A percentile compares a stretch with the other conserved stretches of the same genome.
These are phyloP conservation scores for Dysmachus trigonus DNA, from an alignment of 2,888 invertebrate genomes.

Conservation along the genomic window DNA sequence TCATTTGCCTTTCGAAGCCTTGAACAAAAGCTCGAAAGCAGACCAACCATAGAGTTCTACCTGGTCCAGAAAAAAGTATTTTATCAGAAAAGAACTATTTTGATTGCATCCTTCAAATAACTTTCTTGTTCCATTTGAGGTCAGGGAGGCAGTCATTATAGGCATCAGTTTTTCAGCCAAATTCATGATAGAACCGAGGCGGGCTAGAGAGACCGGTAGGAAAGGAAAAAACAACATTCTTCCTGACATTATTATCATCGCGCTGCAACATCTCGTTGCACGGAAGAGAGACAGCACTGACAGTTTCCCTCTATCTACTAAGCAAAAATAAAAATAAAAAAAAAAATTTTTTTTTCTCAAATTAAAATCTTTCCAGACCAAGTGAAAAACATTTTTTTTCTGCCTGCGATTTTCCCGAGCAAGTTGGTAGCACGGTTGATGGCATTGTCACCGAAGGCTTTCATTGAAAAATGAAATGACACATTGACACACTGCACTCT, in stretches of 20 bases:
- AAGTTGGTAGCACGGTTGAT: conserved; percentile 15
- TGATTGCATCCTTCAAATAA: not conserved
- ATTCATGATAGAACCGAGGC: not conserved
- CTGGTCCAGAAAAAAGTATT: not conserved
- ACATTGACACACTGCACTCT: conserved; percentile 35
- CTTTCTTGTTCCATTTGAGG: conserved; percentile 23
- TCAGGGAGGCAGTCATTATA: conserved; percentile 8
- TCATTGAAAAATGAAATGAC: conserved; percentile 24
- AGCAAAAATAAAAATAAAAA: not conserved
- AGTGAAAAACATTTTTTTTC: not conserved
- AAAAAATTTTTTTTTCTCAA: not conserved
- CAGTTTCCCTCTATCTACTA: conserved; percentile 20
- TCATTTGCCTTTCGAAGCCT: not conserved
- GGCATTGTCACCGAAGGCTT: conserved; percentile 10
- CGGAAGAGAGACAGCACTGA: not conserved
- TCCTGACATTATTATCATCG: not conserved
- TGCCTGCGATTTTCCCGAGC: not conserved
- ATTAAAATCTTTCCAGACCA: conserved; percentile 17
- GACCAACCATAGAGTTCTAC: not conserved
- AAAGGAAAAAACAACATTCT: not conserved
- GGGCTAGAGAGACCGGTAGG: not conserved
- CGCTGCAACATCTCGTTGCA: not conserved
- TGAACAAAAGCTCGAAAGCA: not conserved
- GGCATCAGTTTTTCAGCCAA: conserved; percentile 24
- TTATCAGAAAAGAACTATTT: not conserved